Conservation (phyloP, 30 jellyfish, hydroid and myxozoan species). For the Calvadosia cruxmelitensis region DNA sequence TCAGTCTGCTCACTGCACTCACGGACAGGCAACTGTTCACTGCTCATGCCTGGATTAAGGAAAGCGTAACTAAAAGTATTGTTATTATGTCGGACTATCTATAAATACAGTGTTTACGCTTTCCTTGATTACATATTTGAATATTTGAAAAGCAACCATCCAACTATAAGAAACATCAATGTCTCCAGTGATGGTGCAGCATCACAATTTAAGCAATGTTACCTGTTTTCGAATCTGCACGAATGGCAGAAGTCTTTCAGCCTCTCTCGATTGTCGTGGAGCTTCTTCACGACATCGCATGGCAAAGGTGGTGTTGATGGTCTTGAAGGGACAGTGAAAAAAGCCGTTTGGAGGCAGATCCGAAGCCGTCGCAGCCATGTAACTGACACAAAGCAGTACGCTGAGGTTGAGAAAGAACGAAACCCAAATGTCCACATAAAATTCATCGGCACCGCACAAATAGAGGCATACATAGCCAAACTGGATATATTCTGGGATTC, state of each 20-base stretch:
- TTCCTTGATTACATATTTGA: slow-evolving; percentile 22
- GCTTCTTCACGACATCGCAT: background rate
- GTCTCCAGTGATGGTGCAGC: slow-evolving; percentile 18
- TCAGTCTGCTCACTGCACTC: slow-evolving; percentile 59
- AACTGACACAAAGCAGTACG: slow-evolving; percentile 4
- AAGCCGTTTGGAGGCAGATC: slow-evolving; percentile 24
- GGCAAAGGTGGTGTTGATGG: slow-evolving; percentile 6
- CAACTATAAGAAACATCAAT: slow-evolving; percentile 14
- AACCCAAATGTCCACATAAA: background rate
- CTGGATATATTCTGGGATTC: slow-evolving; percentile 9
- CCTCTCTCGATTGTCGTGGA: background rate
- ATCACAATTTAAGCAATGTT: slow-evolving; percentile 22
- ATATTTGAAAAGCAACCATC: slow-evolving; percentile 10
- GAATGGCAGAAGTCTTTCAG: background rate
- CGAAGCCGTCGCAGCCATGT: slow-evolving; percentile 2
- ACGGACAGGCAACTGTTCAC: slow-evolving; percentile 44
- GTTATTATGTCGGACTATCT: slow-evolving; percentile 27
- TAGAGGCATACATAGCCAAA: slow-evolving; percentile 3
- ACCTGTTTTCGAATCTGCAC: background rate
- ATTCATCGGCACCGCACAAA: background rate
- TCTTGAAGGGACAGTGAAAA: slow-evolving; percentile 26
- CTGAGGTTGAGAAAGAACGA: slow-evolving; percentile 13
- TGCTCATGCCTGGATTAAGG: slow-evolving; percentile 44
- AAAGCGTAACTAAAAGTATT: slow-evolving; percentile 22
- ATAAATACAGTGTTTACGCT: slow-evolving; percentile 30